Evolutionary conservation across 2,888 invertebrate genomes (phyloP).

Genomic region (Drosophila meridionalis): DNA sequence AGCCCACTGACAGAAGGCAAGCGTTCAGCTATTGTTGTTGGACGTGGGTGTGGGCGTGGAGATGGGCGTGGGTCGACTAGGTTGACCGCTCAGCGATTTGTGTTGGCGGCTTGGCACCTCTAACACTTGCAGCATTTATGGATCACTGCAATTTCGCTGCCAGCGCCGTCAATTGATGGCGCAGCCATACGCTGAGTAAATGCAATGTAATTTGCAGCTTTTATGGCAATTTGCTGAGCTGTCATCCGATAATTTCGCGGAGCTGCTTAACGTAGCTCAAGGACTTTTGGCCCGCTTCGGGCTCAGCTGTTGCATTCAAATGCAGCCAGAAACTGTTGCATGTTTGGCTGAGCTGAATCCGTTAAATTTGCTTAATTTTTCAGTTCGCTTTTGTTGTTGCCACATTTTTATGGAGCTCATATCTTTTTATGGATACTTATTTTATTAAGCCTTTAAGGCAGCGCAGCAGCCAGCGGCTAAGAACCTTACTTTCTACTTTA

Average conservation of each 20-base stretch:
- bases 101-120: constrained; percentile 75
- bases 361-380: constrained; percentile 16
- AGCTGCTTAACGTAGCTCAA: constrained; percentile 10
- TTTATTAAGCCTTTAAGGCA: constrained; percentile 62
- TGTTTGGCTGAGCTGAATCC: constrained; percentile 21
- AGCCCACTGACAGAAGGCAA: constrained; percentile 46
- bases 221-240: constrained; percentile 47
- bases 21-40: constrained; percentile 3
- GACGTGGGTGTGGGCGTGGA: too few species aligned
- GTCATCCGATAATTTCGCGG: constrained; percentile 49
- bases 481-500: constrained; percentile 61
- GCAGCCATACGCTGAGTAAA: constrained; percentile 40
- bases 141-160: constrained; percentile 70
- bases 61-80: constrained; percentile 26
- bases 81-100: constrained; percentile 63
- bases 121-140: constrained; percentile 81
- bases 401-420: constrained; percentile 70
- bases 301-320: constrained; percentile 60
- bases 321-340: constrained; percentile 51
- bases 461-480: constrained; percentile 16
- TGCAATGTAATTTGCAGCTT: constrained; percentile 49
- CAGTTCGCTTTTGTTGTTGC: constrained; percentile 25
- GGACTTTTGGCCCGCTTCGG: neutral
- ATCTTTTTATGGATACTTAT: constrained; percentile 69
- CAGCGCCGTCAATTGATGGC: constrained; percentile 35